Conservation (phyloP, 2,888 invertebrate genomes). For the Parelbella ahira region DNA sequence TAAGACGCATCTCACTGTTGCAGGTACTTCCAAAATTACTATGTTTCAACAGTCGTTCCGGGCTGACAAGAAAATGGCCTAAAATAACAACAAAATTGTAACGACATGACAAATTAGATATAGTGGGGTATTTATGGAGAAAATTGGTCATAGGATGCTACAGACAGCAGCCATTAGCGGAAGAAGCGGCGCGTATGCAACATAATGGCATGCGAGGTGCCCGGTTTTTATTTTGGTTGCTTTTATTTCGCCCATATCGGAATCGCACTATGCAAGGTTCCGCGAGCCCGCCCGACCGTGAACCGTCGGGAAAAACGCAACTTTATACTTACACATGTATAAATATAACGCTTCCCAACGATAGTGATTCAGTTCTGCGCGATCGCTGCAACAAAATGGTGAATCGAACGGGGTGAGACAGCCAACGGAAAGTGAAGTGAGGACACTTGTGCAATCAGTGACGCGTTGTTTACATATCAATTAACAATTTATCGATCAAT, state of each 20-base stretch:
- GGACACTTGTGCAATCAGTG: conserved; percentile 45
- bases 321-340: conserved; percentile 71
- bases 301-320: conserved; percentile 71
- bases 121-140: conserved; percentile 41
- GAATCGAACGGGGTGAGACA: conserved; percentile 50
- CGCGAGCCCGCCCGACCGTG: conserved; percentile 61
- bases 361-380: conserved; percentile 75
- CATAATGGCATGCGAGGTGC: conserved; percentile 38
- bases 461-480: conserved; percentile 35
- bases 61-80: conserved; percentile 46
- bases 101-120: conserved; percentile 54
- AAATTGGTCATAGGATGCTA: conserved; percentile 38
- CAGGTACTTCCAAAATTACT: conserved; percentile 20
- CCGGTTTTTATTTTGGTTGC: conserved; percentile 54
- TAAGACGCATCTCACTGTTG: conserved; percentile 3
- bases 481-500: conserved; percentile 37
- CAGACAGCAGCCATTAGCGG: conserved; percentile 50
- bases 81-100: conserved; percentile 45
- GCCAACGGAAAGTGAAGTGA: conserved; percentile 64
- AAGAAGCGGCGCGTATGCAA: conserved; percentile 57
- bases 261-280: conserved; percentile 51
- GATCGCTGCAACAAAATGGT: conserved; percentile 74
- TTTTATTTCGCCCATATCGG: conserved; percentile 59
- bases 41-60: conserved; percentile 19
- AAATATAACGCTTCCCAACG: conserved; percentile 67